Conservation (phyloP, 2,797 vertebrate species). For the Spatula versicolor region DNA sequence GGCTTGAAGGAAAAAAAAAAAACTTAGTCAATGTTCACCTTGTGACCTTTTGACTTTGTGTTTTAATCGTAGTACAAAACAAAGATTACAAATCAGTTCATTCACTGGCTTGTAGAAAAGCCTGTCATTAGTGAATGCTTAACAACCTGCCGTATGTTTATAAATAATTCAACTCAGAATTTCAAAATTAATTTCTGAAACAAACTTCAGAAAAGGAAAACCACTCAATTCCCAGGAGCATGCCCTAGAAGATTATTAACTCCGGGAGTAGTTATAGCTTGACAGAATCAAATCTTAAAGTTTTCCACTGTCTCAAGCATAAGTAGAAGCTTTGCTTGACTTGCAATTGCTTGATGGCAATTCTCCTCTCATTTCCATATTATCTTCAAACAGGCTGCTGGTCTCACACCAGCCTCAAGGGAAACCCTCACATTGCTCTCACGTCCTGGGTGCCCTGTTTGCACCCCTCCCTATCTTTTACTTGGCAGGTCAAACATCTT, state of each 20-base stretch:
- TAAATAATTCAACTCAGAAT: neutral
- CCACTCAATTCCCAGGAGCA: accelerated
- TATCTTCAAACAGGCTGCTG: neutral
- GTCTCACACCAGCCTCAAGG: accelerated
- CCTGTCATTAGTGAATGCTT: neutral
- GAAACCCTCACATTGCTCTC: neutral
- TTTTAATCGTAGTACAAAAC: neutral
- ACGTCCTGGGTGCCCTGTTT: neutral
- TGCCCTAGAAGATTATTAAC: neutral
- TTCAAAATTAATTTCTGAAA: neutral
- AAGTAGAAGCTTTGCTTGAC: neutral
- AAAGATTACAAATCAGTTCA: neutral
- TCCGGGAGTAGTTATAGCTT: neutral
- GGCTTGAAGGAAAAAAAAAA: neutral
- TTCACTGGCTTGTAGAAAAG: neutral
- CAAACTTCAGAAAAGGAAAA: neutral
- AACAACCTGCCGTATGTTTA: neutral
- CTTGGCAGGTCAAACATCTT: neutral
- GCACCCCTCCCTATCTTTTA: neutral
- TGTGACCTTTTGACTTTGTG: neutral
- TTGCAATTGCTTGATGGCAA: neutral
- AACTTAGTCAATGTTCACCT: neutral
- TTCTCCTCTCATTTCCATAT: neutral
- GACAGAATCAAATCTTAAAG: neutral
- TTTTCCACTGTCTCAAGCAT: neutral